Evolutionary conservation across 1,140 invertebrate species (phyloP).

Genomic region (Augochlora pura): DNA sequence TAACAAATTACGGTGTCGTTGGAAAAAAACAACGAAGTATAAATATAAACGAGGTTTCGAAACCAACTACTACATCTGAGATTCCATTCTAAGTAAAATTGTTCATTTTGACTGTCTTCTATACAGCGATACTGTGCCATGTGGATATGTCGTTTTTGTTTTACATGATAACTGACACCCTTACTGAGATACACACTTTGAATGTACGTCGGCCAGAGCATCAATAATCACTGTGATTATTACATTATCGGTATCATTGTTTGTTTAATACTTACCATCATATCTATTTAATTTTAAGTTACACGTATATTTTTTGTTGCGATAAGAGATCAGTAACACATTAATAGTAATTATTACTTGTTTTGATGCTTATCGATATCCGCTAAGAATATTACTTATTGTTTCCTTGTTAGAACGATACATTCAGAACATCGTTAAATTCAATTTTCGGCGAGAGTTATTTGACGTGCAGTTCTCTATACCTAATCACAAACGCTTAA

Average conservation of each 20-base stretch:
- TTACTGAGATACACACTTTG: neutral
- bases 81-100: neutral
- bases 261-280: constrained; percentile 61
- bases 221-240: constrained; percentile 38
- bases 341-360: constrained; percentile 64
- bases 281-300: constrained; percentile 67
- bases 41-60: constrained; percentile 14
- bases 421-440: constrained; percentile 60
- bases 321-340: constrained; percentile 68
- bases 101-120: constrained; percentile 9
- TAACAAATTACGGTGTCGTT: constrained; percentile 36
- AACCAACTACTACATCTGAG: constrained; percentile 13
- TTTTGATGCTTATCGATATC: constrained; percentile 58
- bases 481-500: constrained; percentile 21
- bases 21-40: constrained; percentile 14
- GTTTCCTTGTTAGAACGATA: constrained; percentile 52
- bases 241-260: constrained; percentile 18
- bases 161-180: constrained; percentile 29
- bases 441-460: constrained; percentile 68
- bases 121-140: constrained; percentile 38
- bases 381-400: constrained; percentile 58
- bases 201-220: constrained; percentile 26
- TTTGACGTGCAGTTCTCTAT: constrained; percentile 56
- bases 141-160: constrained; percentile 52
- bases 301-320: constrained; percentile 63